These are phyloP conservation scores for zebrafish (Danio rerio) DNA, from an alignment of 2,113 vertebrate species.

Conservation along the genomic window GRCz12tu NC_133188.1:38245501-38246000, in stretches of 20 bases:
- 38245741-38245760: constrained; percentile 37
- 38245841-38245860: not conserved
- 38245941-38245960: constrained; percentile 66
- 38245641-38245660: constrained; percentile 65
- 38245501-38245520: constrained; percentile 50
- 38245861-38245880: not conserved
- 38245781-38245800: constrained; percentile 26
- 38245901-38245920: not conserved
- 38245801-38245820: not conserved
- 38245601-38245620: constrained; percentile 66
- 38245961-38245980: constrained; percentile 69
- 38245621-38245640: constrained; percentile 64
- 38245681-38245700: constrained; percentile 37
- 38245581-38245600: constrained; percentile 75
- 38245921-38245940: constrained; percentile 55
- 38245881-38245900: not conserved
- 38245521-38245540: constrained; percentile 26
- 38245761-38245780: not conserved
- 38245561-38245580: constrained; percentile 59
- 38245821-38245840: not conserved
- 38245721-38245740: constrained; percentile 31
- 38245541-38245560: constrained; percentile 34
- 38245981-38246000: constrained; percentile 62
- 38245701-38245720: constrained; percentile 40
- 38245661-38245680: constrained; percentile 50